Evolutionary conservation across 2,113 vertebrate species (phyloP).

Genomic region (Columba livia): DNA sequence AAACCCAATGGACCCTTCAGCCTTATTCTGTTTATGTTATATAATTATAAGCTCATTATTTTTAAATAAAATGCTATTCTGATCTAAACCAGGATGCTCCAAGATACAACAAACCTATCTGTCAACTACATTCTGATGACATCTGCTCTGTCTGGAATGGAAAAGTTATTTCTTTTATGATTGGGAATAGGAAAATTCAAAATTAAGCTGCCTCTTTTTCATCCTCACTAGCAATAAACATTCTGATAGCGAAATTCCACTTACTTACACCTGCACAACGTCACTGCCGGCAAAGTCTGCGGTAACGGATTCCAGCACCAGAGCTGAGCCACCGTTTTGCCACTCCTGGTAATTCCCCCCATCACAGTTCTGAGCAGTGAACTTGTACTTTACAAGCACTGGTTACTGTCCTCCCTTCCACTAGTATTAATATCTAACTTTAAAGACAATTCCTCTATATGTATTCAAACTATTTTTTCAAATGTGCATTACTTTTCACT

Average conservation of each 20-base stretch:
- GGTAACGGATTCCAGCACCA: fast-evolving
- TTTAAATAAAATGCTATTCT: constrained; percentile 45
- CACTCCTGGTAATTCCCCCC: neutral
- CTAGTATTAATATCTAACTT: neutral
- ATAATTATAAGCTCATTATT: constrained; percentile 71
- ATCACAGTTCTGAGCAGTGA: neutral
- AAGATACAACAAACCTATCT: neutral
- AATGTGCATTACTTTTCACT: neutral
- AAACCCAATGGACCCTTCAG: constrained; percentile 70
- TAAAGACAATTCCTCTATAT: neutral
- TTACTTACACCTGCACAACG: neutral
- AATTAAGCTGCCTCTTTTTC: neutral
- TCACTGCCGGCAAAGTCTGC: neutral
- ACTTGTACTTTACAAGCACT: neutral
- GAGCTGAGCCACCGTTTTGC: neutral
- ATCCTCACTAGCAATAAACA: neutral
- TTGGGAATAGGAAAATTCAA: neutral
- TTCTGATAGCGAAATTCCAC: neutral
- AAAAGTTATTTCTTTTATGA: neutral
- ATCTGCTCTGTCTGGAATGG: neutral
- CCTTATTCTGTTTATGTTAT: constrained; percentile 63
- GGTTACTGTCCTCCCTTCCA: neutral
- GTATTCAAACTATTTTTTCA: neutral
- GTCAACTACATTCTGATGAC: neutral
- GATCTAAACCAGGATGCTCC: neutral